phyloP scores from a whole-genome alignment of 1,140 invertebrate genomes.

The Hypsibius dujardini region DNA sequence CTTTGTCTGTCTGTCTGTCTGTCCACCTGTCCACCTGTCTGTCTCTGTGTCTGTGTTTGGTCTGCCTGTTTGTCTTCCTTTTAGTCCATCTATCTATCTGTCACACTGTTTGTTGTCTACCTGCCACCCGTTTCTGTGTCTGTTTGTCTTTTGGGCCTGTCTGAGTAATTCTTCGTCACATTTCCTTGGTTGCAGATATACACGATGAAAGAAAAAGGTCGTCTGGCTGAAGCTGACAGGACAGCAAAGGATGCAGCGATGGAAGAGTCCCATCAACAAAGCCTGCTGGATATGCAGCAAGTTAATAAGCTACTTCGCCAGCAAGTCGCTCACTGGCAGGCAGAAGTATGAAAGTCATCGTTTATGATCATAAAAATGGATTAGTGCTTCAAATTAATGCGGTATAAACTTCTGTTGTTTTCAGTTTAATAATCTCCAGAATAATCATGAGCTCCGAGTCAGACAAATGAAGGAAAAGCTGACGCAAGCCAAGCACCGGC shows the following conservation, averaged over 20 bases:
- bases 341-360: background rate
- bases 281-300: conserved; percentile 15
- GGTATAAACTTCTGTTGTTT: background rate
- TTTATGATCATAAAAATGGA: no score
- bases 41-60: no score
- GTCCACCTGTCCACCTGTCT: background rate
- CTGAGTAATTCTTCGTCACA: background rate
- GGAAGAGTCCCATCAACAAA: conserved; percentile 13
- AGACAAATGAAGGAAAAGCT: background rate
- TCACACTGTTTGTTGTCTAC: no score
- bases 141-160: background rate
- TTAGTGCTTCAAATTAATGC: no score
- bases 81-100: no score
- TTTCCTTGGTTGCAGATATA: background rate
- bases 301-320: conserved; percentile 13
- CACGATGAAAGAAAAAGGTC: background rate
- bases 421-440: conserved; percentile 13
- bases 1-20: no score
- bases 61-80: no score
- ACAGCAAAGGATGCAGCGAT: background rate
- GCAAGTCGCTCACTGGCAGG: conserved; percentile 15
- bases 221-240: background rate
- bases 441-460: conserved; percentile 5
- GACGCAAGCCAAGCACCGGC: background rate
- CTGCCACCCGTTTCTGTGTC: no score